Percentiles rank a stretch among this genome's conserved stretches.
Evolutionary conservation across 2,888 invertebrate species (phyloP).

Genomic region (Folsomia manolachei): DNA sequence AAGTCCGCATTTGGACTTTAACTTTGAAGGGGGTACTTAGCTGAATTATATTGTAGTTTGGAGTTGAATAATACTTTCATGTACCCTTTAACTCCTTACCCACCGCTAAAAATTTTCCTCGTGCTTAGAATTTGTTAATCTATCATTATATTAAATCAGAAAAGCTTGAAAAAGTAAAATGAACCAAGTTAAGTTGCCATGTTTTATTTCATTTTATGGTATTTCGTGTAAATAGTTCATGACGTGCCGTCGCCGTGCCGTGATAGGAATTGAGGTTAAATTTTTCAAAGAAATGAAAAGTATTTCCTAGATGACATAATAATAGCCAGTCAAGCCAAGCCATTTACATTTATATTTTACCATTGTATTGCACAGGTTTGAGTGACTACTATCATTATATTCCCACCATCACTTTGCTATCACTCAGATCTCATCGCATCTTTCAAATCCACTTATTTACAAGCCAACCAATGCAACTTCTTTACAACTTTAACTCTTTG

Average conservation of each 20-base stretch:
- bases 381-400: background rate
- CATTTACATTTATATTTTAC: background rate
- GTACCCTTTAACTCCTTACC: too few relatives aligned
- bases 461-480: background rate
- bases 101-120: background rate
- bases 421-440: background rate
- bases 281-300: slow-evolving; percentile 33
- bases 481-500: background rate
- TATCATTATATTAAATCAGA: background rate
- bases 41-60: background rate
- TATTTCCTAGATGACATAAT: slow-evolving; percentile 46
- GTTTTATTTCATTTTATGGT: background rate
- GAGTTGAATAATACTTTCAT: background rate
- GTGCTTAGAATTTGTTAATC: too few relatives aligned
- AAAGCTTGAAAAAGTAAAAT: background rate
- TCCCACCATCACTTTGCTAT: background rate
- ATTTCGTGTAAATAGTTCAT: background rate
- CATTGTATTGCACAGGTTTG: background rate
- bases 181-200: background rate
- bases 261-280: slow-evolving; percentile 37
- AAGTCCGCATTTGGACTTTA: too few relatives aligned
- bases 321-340: slow-evolving; percentile 6
- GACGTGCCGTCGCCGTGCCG: slow-evolving; percentile 7
- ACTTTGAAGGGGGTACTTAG: too few relatives aligned
- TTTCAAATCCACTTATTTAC: background rate